Base-by-base conservation (phyloP, 2,113 vertebrate species). In the Nesospiza acunhae region DNA sequence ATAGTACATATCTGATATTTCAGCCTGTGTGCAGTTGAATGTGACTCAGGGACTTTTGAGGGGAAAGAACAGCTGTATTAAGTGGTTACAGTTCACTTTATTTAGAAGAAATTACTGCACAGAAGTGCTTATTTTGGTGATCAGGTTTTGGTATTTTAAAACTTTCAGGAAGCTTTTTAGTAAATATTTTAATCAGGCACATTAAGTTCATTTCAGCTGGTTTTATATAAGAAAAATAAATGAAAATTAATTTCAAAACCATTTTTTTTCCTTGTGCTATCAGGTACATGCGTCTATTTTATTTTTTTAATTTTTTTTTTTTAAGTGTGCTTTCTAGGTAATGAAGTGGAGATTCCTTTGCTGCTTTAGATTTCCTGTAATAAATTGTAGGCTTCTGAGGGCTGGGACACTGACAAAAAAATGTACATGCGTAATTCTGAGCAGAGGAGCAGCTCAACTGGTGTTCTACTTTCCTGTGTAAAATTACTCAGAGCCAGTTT, bases 401-500 rank as follows among this genome's bases (percentile, higher is more conserved):
- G 24, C 88, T 89, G 66, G 66, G 73, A 64, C 46, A 15, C n/a
- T 68, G 60, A 44, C 47, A 79, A 80, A 82, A 92, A 72, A 89
- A 47, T 11, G 18, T 73, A 72, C 19, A 19, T 24, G n/a, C 1
- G 1, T 89, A 92, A 90, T 93, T 89, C 80, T 89, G 52, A 89
- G 80, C 49, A 87, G 62, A 37, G 53, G 80, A 90, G 75, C 83
- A 69, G 44, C 87, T 92, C 76, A 84, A 93, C 73, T 76, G 81
- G 44, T 94, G 83, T 81, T 89, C 85, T 84, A 62, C 90, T 97
- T 94, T 68, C 68, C 85, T 81, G 68, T 87, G 80, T 92, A 93
- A 96, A 92, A 93, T 96, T 96, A 95, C 94, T 96, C 79, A 70
- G 58, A 94, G 73, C 30, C 86, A 72, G 53, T 88, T 86, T 90